These are phyloP conservation scores for Drosophila busckii DNA, from an alignment of 1,140 invertebrate genomes.

Conservation along the genomic window DNA sequence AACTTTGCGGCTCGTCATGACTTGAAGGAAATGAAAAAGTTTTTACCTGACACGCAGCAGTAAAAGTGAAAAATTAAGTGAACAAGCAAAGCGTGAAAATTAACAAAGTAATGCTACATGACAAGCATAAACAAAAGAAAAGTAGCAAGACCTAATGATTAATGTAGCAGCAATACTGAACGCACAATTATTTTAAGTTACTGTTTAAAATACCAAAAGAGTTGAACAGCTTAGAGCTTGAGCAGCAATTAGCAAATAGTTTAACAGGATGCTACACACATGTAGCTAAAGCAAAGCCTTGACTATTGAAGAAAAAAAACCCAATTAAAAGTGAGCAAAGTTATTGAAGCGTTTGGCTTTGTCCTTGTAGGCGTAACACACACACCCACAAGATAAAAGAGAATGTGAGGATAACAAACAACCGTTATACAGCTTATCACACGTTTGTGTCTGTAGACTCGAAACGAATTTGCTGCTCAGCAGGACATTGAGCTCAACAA, in stretches of 20 bases:
- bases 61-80: constrained; percentile 56
- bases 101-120: constrained; percentile 73
- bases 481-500: constrained; percentile 16
- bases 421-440: constrained; percentile 56
- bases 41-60: too few species aligned
- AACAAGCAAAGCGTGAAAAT: constrained; percentile 48
- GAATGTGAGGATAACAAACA: constrained; percentile 27
- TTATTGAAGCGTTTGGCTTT: constrained; percentile 55
- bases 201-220: too few species aligned
- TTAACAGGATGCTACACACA: background rate
- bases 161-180: too few species aligned
- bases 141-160: too few species aligned
- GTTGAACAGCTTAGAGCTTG: too few species aligned
- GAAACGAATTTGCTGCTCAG: constrained; percentile 12
- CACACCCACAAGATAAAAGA: background rate
- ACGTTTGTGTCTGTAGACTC: constrained; percentile 41
- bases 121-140: too few species aligned
- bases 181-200: too few species aligned
- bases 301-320: constrained; percentile 76
- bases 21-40: too few species aligned
- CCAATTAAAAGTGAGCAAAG: constrained; percentile 77
- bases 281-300: constrained; percentile 69
- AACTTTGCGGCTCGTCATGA: too few species aligned
- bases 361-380: background rate
- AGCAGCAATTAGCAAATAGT: constrained; percentile 23